These are phyloP conservation scores for Equus quagga DNA, from an alignment of 2,113 vertebrate genomes.

Conservation along the genomic window DNA sequence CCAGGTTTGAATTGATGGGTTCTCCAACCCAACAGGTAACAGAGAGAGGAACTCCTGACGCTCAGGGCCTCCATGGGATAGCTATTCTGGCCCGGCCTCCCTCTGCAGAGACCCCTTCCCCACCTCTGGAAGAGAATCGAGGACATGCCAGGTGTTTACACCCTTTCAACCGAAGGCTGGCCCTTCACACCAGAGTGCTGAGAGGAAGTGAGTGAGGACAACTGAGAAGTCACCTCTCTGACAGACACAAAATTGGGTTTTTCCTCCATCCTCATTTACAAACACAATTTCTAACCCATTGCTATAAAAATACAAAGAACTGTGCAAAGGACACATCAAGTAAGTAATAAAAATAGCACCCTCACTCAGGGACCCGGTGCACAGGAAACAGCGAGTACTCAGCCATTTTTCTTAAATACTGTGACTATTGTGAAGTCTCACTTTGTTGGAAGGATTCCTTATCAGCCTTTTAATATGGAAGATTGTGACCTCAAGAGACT, in stretches of 20 bases:
- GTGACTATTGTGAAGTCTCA: neutral
- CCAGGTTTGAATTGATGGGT: neutral
- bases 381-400: neutral
- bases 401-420: neutral
- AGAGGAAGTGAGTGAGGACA: neutral
- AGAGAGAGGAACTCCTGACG: neutral
- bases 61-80: neutral
- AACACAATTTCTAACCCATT: neutral
- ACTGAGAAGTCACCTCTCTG: neutral
- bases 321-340: neutral
- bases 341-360: neutral
- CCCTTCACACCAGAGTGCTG: rapidly evolving
- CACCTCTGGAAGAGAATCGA: rapidly evolving
- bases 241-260: too few species aligned
- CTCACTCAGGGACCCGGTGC: neutral
- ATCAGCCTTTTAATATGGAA: neutral
- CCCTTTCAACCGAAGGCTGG: neutral
- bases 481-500: neutral
- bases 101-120: neutral
- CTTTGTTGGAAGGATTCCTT: neutral
- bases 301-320: neutral
- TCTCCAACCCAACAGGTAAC: neutral
- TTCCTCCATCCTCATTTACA: neutral
- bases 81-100: neutral
- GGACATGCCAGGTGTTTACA: rapidly evolving